Base-by-base conservation (phyloP, 1,140 invertebrate species). In the Monomorium pharaonis region DNA sequence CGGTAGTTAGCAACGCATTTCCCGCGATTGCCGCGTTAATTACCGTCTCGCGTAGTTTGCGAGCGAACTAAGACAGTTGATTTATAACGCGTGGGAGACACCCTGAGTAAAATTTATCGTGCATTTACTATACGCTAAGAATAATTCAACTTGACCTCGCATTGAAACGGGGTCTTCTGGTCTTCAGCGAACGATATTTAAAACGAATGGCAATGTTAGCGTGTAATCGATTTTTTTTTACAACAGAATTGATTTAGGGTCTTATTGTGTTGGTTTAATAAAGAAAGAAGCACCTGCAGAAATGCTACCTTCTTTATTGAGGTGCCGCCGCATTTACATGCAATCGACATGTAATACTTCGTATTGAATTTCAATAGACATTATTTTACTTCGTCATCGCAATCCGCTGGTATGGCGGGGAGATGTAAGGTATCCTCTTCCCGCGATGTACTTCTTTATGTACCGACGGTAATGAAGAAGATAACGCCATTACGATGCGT, bases 391-490 rank as follows among this genome's bases (percentile, higher is more conserved):
- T 3, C 27, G 18, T 49, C 65, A 21, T 60, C n/a, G 58, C 58
- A 80, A 88, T 67, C 27, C 51, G 33, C 58, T n/a, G 24, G 30
- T 44, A 60, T 75, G 60, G 67, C 54, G 74, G 37, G 49, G 42
- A 21, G 33, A 69, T 12, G 37, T 30, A 24, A 78, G 12, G 49
- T 56, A 81, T 44, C 24, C 9, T 54, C 37, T 63, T 65, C 60
- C 16, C 33, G 58, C 30, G 18, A 18, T 18, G 56, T 56, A 24
- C 18, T 27, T 54, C 72, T 75, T 88, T 80, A 33, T n/a, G n/a
- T 60, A 88, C 24, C 49, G 33, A 86, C 44, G 76, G 10, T 89
- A 86, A 89, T 51, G 84, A 88, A 86, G 30, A 30, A 77, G 51
- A 83, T 88, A 88, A 88, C 76, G 24, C 47, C 37, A 80, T 88